A percentile compares a stretch with the other conserved stretches of the same genome.
Evolutionary conservation across 2,113 vertebrate genomes (phyloP).

Genomic region (Macheiramphus alcinus): DNA sequence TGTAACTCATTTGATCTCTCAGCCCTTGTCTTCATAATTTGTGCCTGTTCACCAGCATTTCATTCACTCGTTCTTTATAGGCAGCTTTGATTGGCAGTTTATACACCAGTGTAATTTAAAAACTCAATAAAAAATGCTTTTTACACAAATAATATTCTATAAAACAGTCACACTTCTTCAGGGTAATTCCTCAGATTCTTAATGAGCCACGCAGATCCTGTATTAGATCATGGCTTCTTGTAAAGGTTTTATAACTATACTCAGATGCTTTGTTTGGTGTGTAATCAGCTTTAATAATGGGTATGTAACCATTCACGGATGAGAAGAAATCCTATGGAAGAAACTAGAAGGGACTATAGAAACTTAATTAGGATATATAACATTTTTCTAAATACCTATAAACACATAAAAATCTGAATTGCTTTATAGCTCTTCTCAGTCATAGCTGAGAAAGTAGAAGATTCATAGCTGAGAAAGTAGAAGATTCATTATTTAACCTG

Average conservation of each 20-base stretch:
- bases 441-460: not conserved
- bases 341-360: not conserved
- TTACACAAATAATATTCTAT: conserved; percentile 34
- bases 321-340: not conserved
- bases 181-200: conserved; percentile 45
- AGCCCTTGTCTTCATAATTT: not conserved
- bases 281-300: conserved; percentile 47
- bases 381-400: conserved; percentile 36
- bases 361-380: conserved; percentile 22
- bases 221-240: conserved; percentile 21
- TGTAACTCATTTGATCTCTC: not conserved
- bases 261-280: conserved; percentile 23
- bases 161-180: conserved; percentile 5
- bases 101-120: not conserved
- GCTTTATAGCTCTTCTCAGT: not conserved
- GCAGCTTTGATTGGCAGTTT: conserved; percentile 26
- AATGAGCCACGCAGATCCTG: conserved; percentile 16
- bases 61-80: not conserved
- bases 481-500: not conserved
- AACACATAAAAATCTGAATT: not conserved
- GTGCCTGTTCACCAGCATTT: not conserved
- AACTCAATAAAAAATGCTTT: conserved; percentile 46
- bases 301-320: not conserved
- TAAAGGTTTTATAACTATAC: not conserved
- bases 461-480: not conserved